Conservation (phyloP, 2,797 vertebrate genomes). For the Phalanger gymnotis region DNA sequence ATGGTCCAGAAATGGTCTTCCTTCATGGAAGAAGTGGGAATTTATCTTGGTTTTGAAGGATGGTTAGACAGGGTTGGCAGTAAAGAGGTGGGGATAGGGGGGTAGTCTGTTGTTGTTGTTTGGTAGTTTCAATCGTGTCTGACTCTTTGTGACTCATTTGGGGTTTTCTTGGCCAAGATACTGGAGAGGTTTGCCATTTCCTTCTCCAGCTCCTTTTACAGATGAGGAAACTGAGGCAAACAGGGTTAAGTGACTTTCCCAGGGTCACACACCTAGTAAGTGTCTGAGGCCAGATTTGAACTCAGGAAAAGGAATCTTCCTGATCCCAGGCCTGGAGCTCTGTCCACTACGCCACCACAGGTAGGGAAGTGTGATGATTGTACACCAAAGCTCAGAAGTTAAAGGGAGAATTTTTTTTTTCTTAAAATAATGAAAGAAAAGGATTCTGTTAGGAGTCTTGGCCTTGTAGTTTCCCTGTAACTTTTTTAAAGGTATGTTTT, state of each 20-base stretch:
- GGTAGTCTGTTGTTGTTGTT: not conserved
- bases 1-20: not conserved
- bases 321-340: not conserved
- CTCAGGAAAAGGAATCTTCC: not conserved
- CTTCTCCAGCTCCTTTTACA: not conserved
- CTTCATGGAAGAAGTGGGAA: slow-evolving; percentile 1
- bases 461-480: slow-evolving; percentile 30
- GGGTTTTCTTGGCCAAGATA: not conserved
- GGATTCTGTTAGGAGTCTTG: slow-evolving; percentile 24
- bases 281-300: not conserved
- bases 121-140: not conserved
- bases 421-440: slow-evolving; percentile 38
- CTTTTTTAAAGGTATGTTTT: slow-evolving; percentile 2
- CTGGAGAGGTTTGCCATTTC: not conserved
- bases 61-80: not conserved
- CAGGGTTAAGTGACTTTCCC: not conserved
- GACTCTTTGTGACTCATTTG: not conserved
- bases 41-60: not conserved
- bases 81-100: not conserved
- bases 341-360: not conserved
- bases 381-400: not conserved
- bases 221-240: not conserved
- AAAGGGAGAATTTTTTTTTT: slow-evolving; percentile 28
- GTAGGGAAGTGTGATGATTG: not conserved
- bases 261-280: not conserved